Conservation (phyloP, 2,113 vertebrate genomes). For the Lepus americanus region DNA sequence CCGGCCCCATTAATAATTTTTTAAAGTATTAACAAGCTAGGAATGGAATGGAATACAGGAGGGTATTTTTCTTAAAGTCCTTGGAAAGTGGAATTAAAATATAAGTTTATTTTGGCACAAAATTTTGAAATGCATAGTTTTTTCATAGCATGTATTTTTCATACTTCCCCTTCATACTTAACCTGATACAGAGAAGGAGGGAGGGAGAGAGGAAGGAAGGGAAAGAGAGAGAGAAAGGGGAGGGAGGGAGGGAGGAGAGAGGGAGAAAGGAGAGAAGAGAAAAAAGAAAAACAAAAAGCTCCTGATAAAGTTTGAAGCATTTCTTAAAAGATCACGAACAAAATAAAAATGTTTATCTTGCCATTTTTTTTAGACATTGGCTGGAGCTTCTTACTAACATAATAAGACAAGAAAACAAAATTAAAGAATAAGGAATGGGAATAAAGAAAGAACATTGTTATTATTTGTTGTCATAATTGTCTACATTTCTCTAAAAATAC, state of each 20-base stretch:
- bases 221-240: too few relatives aligned
- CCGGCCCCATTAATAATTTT: neutral
- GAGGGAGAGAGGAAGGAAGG: too few relatives aligned
- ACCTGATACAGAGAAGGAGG: too few relatives aligned
- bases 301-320: neutral
- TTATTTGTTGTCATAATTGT: neutral
- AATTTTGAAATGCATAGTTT: too few relatives aligned
- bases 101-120: too few relatives aligned
- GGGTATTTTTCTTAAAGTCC: too few relatives aligned
- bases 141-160: too few relatives aligned
- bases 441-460: neutral
- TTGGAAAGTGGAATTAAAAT: too few relatives aligned
- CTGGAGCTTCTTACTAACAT: neutral
- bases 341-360: conserved; percentile 2
- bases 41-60: neutral
- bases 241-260: too few relatives aligned
- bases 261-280: too few relatives aligned
- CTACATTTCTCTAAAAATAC: neutral
- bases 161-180: too few relatives aligned
- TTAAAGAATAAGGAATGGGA: neutral
- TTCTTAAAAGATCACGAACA: conserved; percentile 7
- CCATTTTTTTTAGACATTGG: neutral
- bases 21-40: neutral
- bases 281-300: too few relatives aligned
- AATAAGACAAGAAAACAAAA: conserved; percentile 5